phyloP scores from a whole-genome alignment of 2,113 vertebrate species.

The Strix aluco region DNA sequence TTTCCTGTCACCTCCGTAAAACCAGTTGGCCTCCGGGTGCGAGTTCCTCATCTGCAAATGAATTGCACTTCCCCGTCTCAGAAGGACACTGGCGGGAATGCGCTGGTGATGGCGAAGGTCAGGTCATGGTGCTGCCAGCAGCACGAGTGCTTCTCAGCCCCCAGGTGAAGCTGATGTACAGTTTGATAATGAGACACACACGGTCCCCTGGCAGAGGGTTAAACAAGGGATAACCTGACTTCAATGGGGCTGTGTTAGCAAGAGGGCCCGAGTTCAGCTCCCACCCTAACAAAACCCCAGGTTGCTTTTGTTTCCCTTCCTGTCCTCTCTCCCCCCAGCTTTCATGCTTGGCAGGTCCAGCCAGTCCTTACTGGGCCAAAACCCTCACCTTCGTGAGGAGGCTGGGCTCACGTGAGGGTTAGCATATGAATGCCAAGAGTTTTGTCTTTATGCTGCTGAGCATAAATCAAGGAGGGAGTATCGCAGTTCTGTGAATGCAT shows the following conservation, averaged over 20 bases:
- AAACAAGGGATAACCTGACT: background rate
- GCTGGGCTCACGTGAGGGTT: rapidly evolving
- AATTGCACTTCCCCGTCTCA: constrained; percentile 15
- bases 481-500: background rate
- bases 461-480: background rate
- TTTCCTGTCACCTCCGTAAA: constrained; percentile 52
- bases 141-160: background rate
- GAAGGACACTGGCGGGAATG: constrained; percentile 1
- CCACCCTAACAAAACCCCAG: background rate
- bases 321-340: background rate
- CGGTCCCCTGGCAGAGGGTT: background rate
- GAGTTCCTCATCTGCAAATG: constrained; percentile 40
- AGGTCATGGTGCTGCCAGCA: background rate
- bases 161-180: background rate
- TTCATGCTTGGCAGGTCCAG: rapidly evolving
- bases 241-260: background rate
- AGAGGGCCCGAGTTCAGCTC: background rate
- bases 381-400: background rate
- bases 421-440: background rate
- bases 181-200: rapidly evolving
- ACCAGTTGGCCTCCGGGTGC: background rate
- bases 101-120: background rate
- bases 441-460: background rate
- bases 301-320: background rate
- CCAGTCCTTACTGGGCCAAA: background rate